A percentile compares a stretch with the other conserved stretches of the same genome.
These are phyloP conservation scores for Meteorus colon DNA, from an alignment of 2,888 invertebrate species.

Conservation along the genomic window DNA sequence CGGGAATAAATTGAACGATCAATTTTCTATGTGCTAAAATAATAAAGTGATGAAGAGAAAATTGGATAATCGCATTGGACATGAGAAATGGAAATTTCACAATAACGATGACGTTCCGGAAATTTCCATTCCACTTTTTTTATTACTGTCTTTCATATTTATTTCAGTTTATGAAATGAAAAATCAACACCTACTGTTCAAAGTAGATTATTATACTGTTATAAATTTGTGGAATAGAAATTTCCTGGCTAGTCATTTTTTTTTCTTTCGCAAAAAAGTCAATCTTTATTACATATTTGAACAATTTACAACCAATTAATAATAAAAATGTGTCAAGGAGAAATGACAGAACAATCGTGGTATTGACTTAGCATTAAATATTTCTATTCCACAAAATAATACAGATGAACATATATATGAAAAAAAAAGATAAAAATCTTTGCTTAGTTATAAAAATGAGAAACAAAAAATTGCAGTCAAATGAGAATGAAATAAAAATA, in stretches of 20 bases:
- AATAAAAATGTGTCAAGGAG: conserved; percentile 27
- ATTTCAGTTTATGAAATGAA: neutral
- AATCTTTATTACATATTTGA: conserved; percentile 49
- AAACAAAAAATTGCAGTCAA: neutral
- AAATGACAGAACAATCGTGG: conserved; percentile 27
- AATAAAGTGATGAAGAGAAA: neutral
- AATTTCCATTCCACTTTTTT: conserved; percentile 73
- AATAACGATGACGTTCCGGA: conserved; percentile 60
- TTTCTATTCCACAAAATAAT: conserved; percentile 67
- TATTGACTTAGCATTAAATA: conserved; percentile 41
- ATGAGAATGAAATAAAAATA: too few species aligned
- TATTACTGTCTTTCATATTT: conserved; percentile 10
- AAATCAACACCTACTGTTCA: neutral
- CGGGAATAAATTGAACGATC: conserved; percentile 22
- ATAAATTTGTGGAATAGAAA: conserved; percentile 73
- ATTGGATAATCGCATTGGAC: neutral
- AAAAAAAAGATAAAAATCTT: neutral
- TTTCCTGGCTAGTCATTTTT: conserved; percentile 59
- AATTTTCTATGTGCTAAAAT: neutral
- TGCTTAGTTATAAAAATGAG: neutral
- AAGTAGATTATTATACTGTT: conserved; percentile 28
- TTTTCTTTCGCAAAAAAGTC: conserved; percentile 49
- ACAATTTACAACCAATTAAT: conserved; percentile 38
- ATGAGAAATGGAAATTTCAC: conserved; percentile 61
- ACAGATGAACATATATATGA: conserved; percentile 16